A percentile compares a stretch with the other conserved stretches of the same genome.
Evolutionary conservation across 2,113 vertebrate genomes (phyloP).

Genomic region (Pterophyllum scalare): DNA sequence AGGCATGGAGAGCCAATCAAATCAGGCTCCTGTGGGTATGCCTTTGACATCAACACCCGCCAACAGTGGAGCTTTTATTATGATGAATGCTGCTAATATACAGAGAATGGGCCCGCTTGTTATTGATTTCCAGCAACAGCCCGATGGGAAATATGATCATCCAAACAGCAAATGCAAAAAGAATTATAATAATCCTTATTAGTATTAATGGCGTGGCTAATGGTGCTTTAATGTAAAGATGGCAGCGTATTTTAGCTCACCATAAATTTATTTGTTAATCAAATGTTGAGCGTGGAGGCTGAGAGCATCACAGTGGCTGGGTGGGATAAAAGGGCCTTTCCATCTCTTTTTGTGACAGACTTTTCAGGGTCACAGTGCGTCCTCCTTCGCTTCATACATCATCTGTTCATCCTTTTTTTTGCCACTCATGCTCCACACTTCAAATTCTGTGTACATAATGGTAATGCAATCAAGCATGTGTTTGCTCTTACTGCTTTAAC

Average conservation of each 20-base stretch:
- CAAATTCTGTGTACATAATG: background rate
- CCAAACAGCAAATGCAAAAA: conserved; percentile 7
- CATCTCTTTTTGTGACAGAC: conserved; percentile 5
- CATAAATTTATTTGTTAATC: background rate
- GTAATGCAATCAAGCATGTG: background rate
- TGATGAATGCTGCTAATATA: conserved; percentile 73
- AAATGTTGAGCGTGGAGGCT: background rate
- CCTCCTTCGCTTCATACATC: conserved; percentile 4
- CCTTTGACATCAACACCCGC: conserved; percentile 60
- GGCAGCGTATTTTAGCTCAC: background rate
- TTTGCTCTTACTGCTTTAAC: background rate
- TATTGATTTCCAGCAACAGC: conserved; percentile 64
- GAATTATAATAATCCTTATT: conserved; percentile 17
- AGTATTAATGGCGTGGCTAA: conserved; percentile 11
- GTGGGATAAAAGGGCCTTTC: background rate
- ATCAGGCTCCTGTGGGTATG: conserved; percentile 56
- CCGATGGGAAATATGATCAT: conserved; percentile 46
- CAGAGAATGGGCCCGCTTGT: conserved; percentile 27
- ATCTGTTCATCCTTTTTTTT: background rate
- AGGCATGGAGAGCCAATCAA: conserved; percentile 61
- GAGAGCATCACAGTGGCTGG: background rate
- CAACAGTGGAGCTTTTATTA: conserved; percentile 61
- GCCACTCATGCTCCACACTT: background rate
- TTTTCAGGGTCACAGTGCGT: conserved; percentile 41
- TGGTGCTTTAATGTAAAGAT: background rate